These are phyloP conservation scores for Triplophysa rosa DNA, from an alignment of 2,113 vertebrate genomes.

Conservation along the genomic window DNA sequence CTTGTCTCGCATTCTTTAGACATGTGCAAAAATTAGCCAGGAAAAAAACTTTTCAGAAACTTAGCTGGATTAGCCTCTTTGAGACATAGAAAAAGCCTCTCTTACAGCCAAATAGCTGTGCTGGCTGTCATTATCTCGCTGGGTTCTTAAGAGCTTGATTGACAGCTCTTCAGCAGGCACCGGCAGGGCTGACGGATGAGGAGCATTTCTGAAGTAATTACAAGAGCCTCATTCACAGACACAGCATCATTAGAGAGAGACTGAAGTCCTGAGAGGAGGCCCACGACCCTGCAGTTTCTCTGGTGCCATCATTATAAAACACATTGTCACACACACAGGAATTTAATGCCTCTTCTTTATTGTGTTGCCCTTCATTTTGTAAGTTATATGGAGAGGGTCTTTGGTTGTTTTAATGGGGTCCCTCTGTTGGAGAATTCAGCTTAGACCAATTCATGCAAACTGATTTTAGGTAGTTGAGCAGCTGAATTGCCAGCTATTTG, in stretches of 20 bases:
- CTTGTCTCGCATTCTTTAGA: conserved; percentile 27
- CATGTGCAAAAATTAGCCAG: conserved; percentile 29
- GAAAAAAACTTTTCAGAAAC: conserved; percentile 9
- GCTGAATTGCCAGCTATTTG: background rate
- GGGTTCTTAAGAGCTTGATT: conserved; percentile 67
- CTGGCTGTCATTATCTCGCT: conserved; percentile 55
- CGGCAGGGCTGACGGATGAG: conserved; percentile 71
- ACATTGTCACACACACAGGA: conserved; percentile 9
- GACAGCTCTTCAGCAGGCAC: conserved; percentile 67
- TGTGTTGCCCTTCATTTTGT: background rate
- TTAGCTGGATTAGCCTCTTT: conserved; percentile 50
- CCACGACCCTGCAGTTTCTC: conserved; percentile 33
- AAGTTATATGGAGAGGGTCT: background rate
- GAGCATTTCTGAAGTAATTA: conserved; percentile 80
- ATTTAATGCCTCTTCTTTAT: background rate
- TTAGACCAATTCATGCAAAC: background rate
- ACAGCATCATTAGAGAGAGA: conserved; percentile 34
- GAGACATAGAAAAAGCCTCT: conserved; percentile 45
- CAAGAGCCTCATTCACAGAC: conserved; percentile 67
- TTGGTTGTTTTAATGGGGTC: background rate
- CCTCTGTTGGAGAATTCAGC: background rate
- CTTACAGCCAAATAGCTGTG: conserved; percentile 4
- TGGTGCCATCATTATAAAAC: conserved; percentile 57
- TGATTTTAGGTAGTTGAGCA: background rate
- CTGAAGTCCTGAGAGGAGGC: conserved; percentile 7